These are phyloP conservation scores for Cephus spinipes DNA, from an alignment of 2,888 invertebrate species.

Conservation along the genomic window DNA sequence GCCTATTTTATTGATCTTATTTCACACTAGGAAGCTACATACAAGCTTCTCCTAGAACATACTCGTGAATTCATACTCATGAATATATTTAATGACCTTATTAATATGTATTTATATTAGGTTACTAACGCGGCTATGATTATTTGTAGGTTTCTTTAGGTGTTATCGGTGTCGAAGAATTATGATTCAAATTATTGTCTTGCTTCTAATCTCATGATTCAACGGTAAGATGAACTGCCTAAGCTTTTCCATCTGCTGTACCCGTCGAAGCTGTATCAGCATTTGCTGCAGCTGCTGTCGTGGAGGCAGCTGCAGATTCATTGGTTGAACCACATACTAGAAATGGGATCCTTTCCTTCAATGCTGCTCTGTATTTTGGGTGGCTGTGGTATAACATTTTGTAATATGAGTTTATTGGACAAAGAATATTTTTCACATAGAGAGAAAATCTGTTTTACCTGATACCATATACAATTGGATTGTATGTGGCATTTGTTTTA, in stretches of 20 bases:
- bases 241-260: constrained; percentile 30
- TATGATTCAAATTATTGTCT: neutral
- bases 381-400: constrained; percentile 69
- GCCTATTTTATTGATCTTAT: neutral
- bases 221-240: neutral
- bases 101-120: neutral
- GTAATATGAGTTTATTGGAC: neutral
- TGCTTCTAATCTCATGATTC: neutral
- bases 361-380: constrained; percentile 82
- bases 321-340: constrained; percentile 74
- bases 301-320: constrained; percentile 72
- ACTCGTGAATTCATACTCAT: neutral
- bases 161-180: neutral
- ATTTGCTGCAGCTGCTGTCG: constrained; percentile 70
- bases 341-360: constrained; percentile 82
- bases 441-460: constrained; percentile 51
- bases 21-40: neutral
- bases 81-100: neutral
- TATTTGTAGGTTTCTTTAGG: constrained; percentile 6
- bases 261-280: constrained; percentile 34
- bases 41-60: neutral
- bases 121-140: neutral
- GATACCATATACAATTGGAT: constrained; percentile 72
- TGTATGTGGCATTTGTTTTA: constrained; percentile 68
- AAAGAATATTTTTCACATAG: neutral